A percentile compares a stretch with the other conserved stretches of the same genome.
These are phyloP conservation scores for Perca fluviatilis DNA, from an alignment of 2,113 vertebrate species.

Conservation along the genomic window DNA sequence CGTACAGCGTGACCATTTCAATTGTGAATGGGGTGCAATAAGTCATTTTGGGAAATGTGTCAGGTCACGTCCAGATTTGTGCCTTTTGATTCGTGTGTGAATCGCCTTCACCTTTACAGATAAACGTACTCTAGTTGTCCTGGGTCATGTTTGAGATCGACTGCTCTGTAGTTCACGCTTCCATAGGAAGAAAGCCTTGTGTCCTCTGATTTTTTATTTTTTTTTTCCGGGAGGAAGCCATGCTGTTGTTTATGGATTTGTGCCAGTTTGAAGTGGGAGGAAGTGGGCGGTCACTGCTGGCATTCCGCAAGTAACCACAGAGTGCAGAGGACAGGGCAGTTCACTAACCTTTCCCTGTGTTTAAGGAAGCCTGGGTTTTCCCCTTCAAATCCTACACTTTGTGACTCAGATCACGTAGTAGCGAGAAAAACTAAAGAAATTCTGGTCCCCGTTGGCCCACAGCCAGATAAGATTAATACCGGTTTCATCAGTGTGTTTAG, in stretches of 20 bases:
- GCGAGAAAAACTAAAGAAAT: neutral
- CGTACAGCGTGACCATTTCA: neutral
- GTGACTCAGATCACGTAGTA: neutral
- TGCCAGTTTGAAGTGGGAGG: neutral
- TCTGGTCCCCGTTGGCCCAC: neutral
- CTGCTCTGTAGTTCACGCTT: neutral
- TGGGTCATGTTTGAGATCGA: conserved; percentile 46
- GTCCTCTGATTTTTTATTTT: neutral
- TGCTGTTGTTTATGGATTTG: neutral
- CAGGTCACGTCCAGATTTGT: conserved; percentile 68
- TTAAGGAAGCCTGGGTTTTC: neutral
- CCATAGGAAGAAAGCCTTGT: neutral
- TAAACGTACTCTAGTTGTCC: conserved; percentile 51
- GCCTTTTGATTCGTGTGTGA: conserved; percentile 76
- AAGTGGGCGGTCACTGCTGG: neutral
- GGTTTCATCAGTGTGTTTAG: neutral
- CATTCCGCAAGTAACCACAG: neutral
- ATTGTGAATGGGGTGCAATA: conserved; percentile 29
- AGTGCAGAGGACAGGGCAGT: neutral
- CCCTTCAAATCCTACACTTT: neutral
- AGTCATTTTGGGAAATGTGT: neutral
- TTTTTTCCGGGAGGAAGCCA: neutral
- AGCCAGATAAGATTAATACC: neutral
- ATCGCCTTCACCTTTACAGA: conserved; percentile 56
- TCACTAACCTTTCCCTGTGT: neutral